A percentile compares a stretch with the other conserved stretches of the same genome.
phyloP scores from a whole-genome alignment of 2,797 vertebrate genomes.

The Labeo calbasu region DNA sequence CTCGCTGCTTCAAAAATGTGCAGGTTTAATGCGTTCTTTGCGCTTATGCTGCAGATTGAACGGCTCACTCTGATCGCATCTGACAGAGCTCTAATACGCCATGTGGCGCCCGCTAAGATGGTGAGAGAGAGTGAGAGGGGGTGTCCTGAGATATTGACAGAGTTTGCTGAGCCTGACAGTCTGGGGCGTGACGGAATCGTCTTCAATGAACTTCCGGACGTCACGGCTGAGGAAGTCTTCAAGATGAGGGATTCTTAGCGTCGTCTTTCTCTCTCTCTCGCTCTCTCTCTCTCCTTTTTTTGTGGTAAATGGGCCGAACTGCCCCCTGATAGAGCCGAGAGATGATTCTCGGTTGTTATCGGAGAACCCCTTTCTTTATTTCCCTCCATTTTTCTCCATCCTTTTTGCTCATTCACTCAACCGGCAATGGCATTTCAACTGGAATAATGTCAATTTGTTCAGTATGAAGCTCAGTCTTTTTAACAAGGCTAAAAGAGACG shows the following conservation, averaged over 20 bases:
- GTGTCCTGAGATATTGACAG: conserved; percentile 58
- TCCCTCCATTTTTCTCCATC: conserved; percentile 24
- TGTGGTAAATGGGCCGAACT: conserved; percentile 33
- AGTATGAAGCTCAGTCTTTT: conserved; percentile 12
- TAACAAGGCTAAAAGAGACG: conserved; percentile 15
- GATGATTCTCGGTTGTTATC: conserved; percentile 36
- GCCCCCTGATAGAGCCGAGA: conserved; percentile 9
- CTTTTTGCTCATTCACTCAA: conserved; percentile 35
- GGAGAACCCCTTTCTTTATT: conserved; percentile 23
- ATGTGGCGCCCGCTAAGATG: conserved; percentile 24
- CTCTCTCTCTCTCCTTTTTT: not conserved
- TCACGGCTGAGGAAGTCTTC: conserved; percentile 21
- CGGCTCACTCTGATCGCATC: conserved; percentile 70
- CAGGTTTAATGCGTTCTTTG: conserved; percentile 66
- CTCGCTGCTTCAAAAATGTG: conserved; percentile 52
- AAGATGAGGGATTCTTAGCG: conserved; percentile 20
- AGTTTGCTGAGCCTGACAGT: conserved; percentile 11
- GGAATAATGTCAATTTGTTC: conserved; percentile 51
- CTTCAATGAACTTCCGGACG: conserved; percentile 25
- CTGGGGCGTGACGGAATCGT: conserved; percentile 9
- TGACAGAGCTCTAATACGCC: conserved; percentile 72
- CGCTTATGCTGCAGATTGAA: conserved; percentile 52
- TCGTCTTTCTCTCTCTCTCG: not conserved
- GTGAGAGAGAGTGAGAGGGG: conserved; percentile 51
- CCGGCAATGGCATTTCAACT: conserved; percentile 45